Evolutionary conservation across 2,888 invertebrate species (phyloP).

Genomic region (Spicauda simplicius): DNA sequence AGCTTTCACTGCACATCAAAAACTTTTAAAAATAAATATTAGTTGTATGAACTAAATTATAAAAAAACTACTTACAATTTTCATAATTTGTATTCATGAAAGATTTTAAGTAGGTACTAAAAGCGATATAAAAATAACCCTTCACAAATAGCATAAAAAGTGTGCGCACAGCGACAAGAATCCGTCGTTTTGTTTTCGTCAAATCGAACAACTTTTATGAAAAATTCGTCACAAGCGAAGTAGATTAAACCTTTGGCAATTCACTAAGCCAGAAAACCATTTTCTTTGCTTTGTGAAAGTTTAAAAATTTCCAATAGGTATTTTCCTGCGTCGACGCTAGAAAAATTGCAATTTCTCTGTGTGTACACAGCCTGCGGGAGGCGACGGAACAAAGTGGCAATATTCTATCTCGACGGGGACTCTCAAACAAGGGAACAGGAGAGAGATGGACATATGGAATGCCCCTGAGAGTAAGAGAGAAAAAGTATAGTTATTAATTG

Average conservation of each 20-base stretch:
- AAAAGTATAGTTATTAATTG: conserved; percentile 79
- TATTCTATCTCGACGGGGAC: conserved; percentile 82
- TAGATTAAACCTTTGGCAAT: conserved; percentile 45
- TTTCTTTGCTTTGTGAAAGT: conserved; percentile 55
- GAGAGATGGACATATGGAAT: conserved; percentile 52
- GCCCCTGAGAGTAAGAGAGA: conserved; percentile 48
- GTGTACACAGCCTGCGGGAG: conserved; percentile 76
- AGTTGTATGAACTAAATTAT: no score
- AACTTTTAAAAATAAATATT: no score
- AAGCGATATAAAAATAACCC: no score
- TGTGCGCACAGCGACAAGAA: conserved; percentile 1
- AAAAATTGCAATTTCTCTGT: conserved; percentile 78
- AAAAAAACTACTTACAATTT: not conserved
- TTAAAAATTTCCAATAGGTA: conserved; percentile 64
- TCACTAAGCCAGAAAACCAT: conserved; percentile 46
- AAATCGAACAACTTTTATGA: conserved; percentile 23
- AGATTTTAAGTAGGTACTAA: not conserved
- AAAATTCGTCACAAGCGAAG: conserved; percentile 45
- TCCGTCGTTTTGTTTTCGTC: conserved; percentile 14
- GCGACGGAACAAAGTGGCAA: conserved; percentile 83
- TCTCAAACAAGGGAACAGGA: conserved; percentile 80
- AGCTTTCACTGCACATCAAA: no score
- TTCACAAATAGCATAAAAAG: not conserved
- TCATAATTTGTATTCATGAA: not conserved
- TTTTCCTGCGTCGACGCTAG: conserved; percentile 59